Percentiles rank a stretch among this genome's conserved stretches.
These are phyloP conservation scores for Drosophila tanythrix DNA, from an alignment of 2,888 invertebrate species.

Conservation along the genomic window DNA sequence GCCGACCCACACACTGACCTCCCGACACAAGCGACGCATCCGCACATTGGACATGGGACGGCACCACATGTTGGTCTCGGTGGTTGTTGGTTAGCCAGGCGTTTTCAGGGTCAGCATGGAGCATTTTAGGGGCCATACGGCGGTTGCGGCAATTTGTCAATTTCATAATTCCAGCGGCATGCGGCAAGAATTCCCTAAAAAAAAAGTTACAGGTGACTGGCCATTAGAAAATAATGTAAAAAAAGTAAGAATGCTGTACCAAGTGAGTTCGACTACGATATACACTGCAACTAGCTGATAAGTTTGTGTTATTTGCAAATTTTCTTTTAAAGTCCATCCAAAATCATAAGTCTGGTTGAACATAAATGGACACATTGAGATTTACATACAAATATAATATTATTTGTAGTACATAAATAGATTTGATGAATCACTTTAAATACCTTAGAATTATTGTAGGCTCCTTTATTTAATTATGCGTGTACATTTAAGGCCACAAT, in stretches of 20 bases:
- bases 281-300: not conserved
- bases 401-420: not conserved
- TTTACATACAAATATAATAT: conserved; percentile 10
- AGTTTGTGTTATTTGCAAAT: not conserved
- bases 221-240: conserved; percentile 29
- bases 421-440: not conserved
- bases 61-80: conserved; percentile 37
- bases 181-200: conserved; percentile 46
- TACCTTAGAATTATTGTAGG: conserved; percentile 25
- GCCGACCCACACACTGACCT: conserved; percentile 75
- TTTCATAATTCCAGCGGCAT: conserved; percentile 79
- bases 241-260: not conserved
- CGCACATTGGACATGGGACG: conserved; percentile 14
- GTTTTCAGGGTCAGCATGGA: conserved; percentile 65
- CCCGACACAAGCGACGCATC: conserved; percentile 35
- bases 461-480: not conserved
- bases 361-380: conserved; percentile 28
- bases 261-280: not conserved
- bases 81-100: conserved; percentile 34
- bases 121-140: conserved; percentile 58
- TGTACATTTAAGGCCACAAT: conserved; percentile 24
- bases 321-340: not conserved
- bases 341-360: conserved; percentile 15
- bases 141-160: conserved; percentile 80
- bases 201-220: conserved; percentile 38